A percentile compares a stretch with the other conserved stretches of the same genome.
These are phyloP conservation scores for Athalia rosae DNA, from an alignment of 2,888 invertebrate genomes.

Conservation along the genomic window DNA sequence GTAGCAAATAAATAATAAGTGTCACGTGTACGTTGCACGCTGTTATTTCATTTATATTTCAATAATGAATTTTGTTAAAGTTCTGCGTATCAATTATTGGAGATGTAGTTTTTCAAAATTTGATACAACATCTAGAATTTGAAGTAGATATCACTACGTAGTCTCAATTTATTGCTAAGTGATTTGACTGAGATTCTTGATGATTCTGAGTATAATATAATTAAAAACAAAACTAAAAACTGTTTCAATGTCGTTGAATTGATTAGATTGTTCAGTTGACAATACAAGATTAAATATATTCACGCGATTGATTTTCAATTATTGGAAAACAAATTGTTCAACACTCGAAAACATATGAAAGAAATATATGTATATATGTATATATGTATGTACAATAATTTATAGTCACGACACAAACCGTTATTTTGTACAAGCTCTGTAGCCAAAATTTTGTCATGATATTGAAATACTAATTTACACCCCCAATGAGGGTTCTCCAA, in stretches of 20 bases:
- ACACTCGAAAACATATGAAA: slow-evolving; percentile 4
- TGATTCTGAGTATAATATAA: slow-evolving; percentile 39
- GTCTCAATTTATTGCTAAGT: slow-evolving; percentile 64
- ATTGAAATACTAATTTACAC: slow-evolving; percentile 46
- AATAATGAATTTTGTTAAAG: slow-evolving; percentile 23
- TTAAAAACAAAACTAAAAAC: slow-evolving; percentile 48
- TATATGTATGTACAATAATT: slow-evolving; percentile 62
- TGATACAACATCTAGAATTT: slow-evolving; percentile 54
- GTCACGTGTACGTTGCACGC: neutral
- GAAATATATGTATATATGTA: slow-evolving; percentile 45
- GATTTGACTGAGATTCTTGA: slow-evolving; percentile 65
- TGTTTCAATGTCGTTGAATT: neutral
- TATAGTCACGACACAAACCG: slow-evolving; percentile 50
- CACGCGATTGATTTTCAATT: neutral
- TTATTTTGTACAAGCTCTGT: slow-evolving; percentile 43
- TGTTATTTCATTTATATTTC: slow-evolving; percentile 1
- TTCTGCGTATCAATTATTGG: neutral
- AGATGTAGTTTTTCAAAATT: slow-evolving; percentile 47
- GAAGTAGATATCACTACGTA: slow-evolving; percentile 60
- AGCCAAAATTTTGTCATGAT: slow-evolving; percentile 46
- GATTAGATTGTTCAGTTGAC: too few relatives aligned
- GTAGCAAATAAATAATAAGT: slow-evolving; percentile 26
- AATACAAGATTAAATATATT: neutral
- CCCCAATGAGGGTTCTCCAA: slow-evolving; percentile 50
- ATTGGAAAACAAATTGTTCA: neutral